Conservation (phyloP, 2,888 invertebrate genomes). For the Rotaria sp. region DNA sequence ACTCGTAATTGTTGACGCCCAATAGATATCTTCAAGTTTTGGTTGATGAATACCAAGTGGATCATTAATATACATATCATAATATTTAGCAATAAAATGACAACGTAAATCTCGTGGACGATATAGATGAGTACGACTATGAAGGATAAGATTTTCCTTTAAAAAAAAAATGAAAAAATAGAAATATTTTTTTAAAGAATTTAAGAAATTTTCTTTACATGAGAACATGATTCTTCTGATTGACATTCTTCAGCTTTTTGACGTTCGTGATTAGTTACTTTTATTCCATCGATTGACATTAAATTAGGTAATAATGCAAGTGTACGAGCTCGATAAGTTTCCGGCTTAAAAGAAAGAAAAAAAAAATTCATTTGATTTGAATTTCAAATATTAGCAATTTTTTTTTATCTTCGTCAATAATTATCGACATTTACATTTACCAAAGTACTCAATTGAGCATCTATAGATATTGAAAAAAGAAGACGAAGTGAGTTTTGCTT, state of each 20-base stretch:
- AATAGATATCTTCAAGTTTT: neutral
- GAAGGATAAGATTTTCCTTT: neutral
- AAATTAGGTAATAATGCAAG: constrained; percentile 47
- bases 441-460: too few relatives aligned
- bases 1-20: constrained; percentile 44
- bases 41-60: constrained; percentile 6
- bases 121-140: neutral
- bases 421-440: too few relatives aligned
- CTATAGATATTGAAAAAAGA: too few relatives aligned
- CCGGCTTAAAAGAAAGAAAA: constrained; percentile 45
- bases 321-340: constrained; percentile 43
- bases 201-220: neutral
- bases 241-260: constrained; percentile 47
- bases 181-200: neutral
- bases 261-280: constrained; percentile 52
- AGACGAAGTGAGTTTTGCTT: too few relatives aligned
- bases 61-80: neutral
- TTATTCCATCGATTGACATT: constrained; percentile 51
- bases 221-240: neutral
- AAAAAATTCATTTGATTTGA: too few relatives aligned
- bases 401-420: too few relatives aligned
- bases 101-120: constrained; percentile 13
- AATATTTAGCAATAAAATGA: constrained; percentile 19
- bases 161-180: neutral
- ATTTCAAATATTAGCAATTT: too few relatives aligned